Conservation (phyloP, 2,797 vertebrate genomes). For the Myoxocephalus aenaeus region DNA sequence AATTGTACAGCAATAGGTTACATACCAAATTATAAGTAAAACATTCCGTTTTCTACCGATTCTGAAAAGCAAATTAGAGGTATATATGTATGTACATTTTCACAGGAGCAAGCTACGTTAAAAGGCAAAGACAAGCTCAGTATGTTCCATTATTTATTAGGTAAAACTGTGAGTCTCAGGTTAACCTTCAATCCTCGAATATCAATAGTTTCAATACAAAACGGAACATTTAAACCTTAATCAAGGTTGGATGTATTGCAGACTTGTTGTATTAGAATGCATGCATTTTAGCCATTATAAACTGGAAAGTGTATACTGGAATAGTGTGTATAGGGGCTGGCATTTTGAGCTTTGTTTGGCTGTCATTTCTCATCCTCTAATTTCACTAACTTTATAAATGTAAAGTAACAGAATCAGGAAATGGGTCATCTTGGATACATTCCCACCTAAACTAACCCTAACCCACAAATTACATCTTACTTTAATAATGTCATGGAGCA, state of each 20-base stretch:
- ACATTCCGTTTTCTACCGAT: conserved; percentile 48
- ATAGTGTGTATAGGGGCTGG: neutral
- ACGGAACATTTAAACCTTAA: neutral
- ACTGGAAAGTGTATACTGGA: neutral
- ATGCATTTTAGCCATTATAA: neutral
- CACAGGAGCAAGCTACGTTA: conserved; percentile 11
- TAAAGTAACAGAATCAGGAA: neutral
- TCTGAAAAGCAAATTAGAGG: conserved; percentile 51
- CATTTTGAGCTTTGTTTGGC: neutral
- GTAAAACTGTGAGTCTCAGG: neutral
- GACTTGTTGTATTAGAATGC: neutral
- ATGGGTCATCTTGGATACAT: neutral
- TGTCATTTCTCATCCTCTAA: neutral
- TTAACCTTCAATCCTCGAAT: neutral
- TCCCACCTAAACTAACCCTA: neutral
- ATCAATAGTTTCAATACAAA: neutral
- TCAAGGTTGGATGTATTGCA: neutral
- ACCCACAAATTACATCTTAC: neutral
- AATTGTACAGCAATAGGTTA: conserved; percentile 56
- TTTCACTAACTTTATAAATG: neutral
- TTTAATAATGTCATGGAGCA: neutral
- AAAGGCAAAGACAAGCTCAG: conserved; percentile 14
- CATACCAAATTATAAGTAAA: conserved; percentile 65
- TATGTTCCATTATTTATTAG: conserved; percentile 35
- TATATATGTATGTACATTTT: conserved; percentile 47